Evolutionary conservation across 2,113 vertebrate species (phyloP), one percentile per base, ranked within the genome.

Genomic region (Ovibos moschatus): DNA sequence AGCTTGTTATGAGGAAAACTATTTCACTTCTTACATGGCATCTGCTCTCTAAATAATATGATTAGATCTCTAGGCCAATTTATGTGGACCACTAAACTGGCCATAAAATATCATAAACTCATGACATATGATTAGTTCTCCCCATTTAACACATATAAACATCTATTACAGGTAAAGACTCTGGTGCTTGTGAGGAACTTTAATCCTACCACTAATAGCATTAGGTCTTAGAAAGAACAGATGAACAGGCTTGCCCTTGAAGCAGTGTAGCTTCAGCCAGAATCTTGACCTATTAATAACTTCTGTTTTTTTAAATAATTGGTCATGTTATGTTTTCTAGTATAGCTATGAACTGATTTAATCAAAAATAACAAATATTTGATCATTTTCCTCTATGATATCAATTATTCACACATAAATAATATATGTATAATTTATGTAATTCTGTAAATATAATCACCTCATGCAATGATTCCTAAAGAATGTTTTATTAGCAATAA

Each of bases 41-140:
- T 95, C 76, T 96, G 60, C 47, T 97, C 82, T 91, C 51, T 94
- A 92, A 97, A 94, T 84, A 95, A 90, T 53, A 64, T 50, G 64
- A 92, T 86, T 96, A 95, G 25, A 67, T 95, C 67, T 81, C 87
- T 28, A 89, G 21, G 30, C 74, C 28, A 88, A 82, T 82, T 87
- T 97, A 87, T 94, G 64, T 90, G 94, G 57, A 47, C 50, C 30
- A 81, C 64, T 90, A 96, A 92, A 76, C 10, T 84, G 43, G 28
- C 62, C 58, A 84, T 96, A 93, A 97, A 94, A 67, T 93, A 93
- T 64, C 74, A 85, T 78, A 88, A 81, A 92, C 76, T 87, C 28
- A 58, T 64, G 85, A 62, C 51, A 84, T 88, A 57, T 50, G 86
- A 87, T 96, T 95, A 58, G 17, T 89, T 92, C 62, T 94, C 7